phyloP scores from a whole-genome alignment of 2,113 vertebrate species.

The Cervus canadensis region DNA sequence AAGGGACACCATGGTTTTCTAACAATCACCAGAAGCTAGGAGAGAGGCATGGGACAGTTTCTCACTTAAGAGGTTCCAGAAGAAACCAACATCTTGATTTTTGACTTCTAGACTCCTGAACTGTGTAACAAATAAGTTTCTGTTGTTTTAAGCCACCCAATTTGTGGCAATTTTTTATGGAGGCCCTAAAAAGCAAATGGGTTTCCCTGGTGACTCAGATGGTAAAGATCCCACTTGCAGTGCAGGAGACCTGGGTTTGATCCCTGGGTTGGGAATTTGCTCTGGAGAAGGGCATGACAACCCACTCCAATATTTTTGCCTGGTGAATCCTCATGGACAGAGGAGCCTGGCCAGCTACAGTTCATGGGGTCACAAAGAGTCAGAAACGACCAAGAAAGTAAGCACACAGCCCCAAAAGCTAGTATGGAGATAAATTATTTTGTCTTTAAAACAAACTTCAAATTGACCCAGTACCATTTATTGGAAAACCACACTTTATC shows the following conservation, averaged over 20 bases:
- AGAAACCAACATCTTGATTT: not conserved
- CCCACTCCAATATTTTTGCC: not conserved
- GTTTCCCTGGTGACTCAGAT: not conserved
- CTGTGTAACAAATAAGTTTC: not conserved
- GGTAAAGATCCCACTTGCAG: not conserved
- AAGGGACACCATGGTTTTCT: not conserved
- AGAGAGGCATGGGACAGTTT: not conserved
- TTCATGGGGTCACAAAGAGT: not conserved
- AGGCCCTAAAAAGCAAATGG: not conserved
- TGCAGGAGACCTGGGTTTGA: not conserved
- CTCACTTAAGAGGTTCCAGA: not conserved
- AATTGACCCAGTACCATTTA: not conserved
- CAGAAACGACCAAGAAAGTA: accelerated
- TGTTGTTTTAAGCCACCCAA: not conserved
- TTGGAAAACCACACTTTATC: not conserved
- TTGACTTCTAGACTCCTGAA: not conserved
- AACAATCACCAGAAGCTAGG: not conserved
- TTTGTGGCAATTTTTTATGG: not conserved
- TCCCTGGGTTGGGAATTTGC: not conserved
- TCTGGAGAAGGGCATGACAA: not conserved
- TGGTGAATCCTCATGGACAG: not conserved
- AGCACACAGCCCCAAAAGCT: not conserved
- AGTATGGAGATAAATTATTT: not conserved
- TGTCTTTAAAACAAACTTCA: not conserved
- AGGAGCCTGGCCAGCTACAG: not conserved